Base-by-base conservation (phyloP, 2,113 vertebrate genomes). In the Apistogramma diplotaenia region DNA sequence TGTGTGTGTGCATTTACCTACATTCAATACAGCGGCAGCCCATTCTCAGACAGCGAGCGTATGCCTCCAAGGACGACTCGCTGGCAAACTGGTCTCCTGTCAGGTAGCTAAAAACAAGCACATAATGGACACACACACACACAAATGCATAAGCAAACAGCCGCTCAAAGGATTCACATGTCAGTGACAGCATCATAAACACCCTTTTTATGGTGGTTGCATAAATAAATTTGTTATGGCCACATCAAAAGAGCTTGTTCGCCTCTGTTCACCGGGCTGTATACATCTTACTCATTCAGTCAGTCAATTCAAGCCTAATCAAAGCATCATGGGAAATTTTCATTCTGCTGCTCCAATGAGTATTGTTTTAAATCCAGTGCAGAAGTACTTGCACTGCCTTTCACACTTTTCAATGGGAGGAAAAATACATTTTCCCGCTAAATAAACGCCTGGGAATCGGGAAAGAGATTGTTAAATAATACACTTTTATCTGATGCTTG, bases 1-100 rank as follows among this genome's bases (percentile, higher is more conserved):
- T 27, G 13, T 2, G 55, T 25, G 40, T 59, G 49, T 79, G 59
- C 25, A 10, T 87, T 33, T 70, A 93, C 97, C 94, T 89, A 99
- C 98, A 82, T 57, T 99, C 98, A 15, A 99, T 99, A 74, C 98
- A 99, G 89, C 98, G 97, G 88, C 98, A 99, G 65, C 98, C 98
- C 98, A 99, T 98, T 85, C 98, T 96, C 87, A 99, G 92, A 91
- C 98, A 99, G 89, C 98, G 97, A 10, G 98, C 97, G 0, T 99
- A 99, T 0, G 98, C 98, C 95, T 99, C 98, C 93, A 99, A 94
- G 6, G 98, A 99, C 25, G 98, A 99, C 90, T 99, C 98, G 2
- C 98, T 99, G 84, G 98, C 98, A 94, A 99, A 98, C 95, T 99
- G 98, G 92, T 99, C 98, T 90, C 98, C 98, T 0, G 98, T 99